Percentiles rank a stretch among this genome's conserved stretches.
These are phyloP conservation scores for Callopanchax toddi DNA, from an alignment of 2,113 vertebrate species.

Conservation along the genomic window DNA sequence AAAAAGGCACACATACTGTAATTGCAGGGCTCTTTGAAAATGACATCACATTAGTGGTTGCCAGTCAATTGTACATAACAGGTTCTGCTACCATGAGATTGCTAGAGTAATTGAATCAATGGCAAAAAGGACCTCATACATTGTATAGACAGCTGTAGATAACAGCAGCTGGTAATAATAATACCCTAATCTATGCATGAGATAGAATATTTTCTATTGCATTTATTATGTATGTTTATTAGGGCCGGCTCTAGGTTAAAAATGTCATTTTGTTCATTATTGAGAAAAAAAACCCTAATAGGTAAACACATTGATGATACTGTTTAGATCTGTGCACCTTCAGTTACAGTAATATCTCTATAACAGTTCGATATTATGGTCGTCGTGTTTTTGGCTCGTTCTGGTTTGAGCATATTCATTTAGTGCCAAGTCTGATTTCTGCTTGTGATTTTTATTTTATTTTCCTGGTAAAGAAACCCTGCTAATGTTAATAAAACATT, in stretches of 20 bases:
- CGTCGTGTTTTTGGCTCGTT: slow-evolving; percentile 5
- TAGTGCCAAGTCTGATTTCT: slow-evolving; percentile 39
- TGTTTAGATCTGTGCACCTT: slow-evolving; percentile 20
- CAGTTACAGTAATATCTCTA: slow-evolving; percentile 21
- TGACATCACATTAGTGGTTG: slow-evolving; percentile 48
- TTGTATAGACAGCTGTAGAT: slow-evolving; percentile 35
- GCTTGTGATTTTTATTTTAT: slow-evolving; percentile 10
- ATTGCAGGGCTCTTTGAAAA: slow-evolving; percentile 51
- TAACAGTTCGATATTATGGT: slow-evolving; percentile 8
- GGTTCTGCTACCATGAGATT: slow-evolving; percentile 34
- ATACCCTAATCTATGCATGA: neutral
- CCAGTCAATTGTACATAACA: slow-evolving; percentile 52
- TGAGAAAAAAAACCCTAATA: neutral
- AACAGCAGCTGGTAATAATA: slow-evolving; percentile 31
- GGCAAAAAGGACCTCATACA: slow-evolving; percentile 29
- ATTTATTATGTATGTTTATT: slow-evolving; percentile 11
- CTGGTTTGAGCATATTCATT: slow-evolving; percentile 29
- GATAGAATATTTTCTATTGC: slow-evolving; percentile 10
- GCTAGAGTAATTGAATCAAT: slow-evolving; percentile 34
- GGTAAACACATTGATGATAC: slow-evolving; percentile 16
- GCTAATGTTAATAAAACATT: slow-evolving; percentile 43
- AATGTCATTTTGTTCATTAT: slow-evolving; percentile 4
- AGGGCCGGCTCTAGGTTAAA: neutral
- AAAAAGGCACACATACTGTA: slow-evolving; percentile 27
- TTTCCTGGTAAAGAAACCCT: slow-evolving; percentile 10